Conservation (phyloP, 2,113 vertebrate species). For the Apteryx owenii region DNA sequence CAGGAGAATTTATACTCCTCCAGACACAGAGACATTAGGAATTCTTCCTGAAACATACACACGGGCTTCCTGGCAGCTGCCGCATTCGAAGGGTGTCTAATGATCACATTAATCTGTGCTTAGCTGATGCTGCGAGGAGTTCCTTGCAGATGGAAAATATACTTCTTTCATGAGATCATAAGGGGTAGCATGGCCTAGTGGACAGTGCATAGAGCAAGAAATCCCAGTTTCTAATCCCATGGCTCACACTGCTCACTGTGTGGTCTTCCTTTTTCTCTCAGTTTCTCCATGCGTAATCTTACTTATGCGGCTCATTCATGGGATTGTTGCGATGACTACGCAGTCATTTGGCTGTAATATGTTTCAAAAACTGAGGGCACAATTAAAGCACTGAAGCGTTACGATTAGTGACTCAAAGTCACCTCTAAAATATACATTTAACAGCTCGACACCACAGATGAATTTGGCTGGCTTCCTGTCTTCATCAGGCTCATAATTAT, state of each 20-base stretch:
- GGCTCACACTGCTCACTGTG: slow-evolving; percentile 50
- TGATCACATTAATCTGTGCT: slow-evolving; percentile 43
- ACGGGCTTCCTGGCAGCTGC: slow-evolving; percentile 52
- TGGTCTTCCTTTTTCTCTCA: slow-evolving; percentile 24
- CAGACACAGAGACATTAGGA: slow-evolving; percentile 50
- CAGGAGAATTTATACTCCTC: slow-evolving; percentile 57
- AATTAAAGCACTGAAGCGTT: not conserved
- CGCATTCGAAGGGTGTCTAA: slow-evolving; percentile 38
- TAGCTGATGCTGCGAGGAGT: slow-evolving; percentile 29
- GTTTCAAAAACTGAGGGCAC: not conserved
- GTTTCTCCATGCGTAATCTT: not conserved
- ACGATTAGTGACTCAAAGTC: not conserved
- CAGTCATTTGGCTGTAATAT: not conserved
- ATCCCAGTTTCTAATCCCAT: slow-evolving; percentile 14
- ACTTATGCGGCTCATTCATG: not conserved
- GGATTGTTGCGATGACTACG: not conserved
- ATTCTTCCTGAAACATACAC: slow-evolving; percentile 49
- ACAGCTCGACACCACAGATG: not conserved
- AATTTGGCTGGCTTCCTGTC: not conserved
- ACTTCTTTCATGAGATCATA: slow-evolving; percentile 40
- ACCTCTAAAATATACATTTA: not conserved
- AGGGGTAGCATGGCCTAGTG: not conserved
- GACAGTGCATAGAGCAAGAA: not conserved
- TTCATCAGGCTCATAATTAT: not conserved
- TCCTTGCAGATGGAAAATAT: slow-evolving; percentile 59